Conservation (phyloP, 1,140 invertebrate species). For the Adelges cooleyi region DNA sequence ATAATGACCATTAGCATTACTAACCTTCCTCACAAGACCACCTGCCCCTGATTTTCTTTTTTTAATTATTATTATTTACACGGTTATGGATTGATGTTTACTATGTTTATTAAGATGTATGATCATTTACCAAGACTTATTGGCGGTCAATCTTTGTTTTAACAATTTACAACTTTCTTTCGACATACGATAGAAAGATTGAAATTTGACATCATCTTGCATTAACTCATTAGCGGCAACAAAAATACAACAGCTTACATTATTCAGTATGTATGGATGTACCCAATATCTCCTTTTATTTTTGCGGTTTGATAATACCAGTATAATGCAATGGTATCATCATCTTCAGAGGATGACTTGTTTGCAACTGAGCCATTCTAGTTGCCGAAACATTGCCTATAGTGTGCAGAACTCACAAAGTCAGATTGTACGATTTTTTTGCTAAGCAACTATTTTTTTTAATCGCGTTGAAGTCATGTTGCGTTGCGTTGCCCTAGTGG, state of each 20-base stretch:
- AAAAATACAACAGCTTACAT: neutral
- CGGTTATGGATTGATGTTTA: too few relatives aligned
- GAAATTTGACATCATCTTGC: neutral
- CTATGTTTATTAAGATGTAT: too few relatives aligned
- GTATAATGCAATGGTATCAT: neutral
- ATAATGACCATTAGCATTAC: too few relatives aligned
- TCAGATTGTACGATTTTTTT: neutral
- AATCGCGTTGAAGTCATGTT: neutral
- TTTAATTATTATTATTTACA: too few relatives aligned
- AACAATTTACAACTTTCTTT: too few relatives aligned
- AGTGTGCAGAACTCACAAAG: neutral
- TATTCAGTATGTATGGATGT: neutral
- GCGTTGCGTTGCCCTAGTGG: neutral
- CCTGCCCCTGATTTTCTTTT: too few relatives aligned
- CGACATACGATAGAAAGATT: neutral
- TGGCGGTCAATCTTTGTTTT: too few relatives aligned
- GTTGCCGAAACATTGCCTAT: neutral
- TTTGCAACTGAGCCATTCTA: neutral
- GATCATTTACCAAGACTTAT: too few relatives aligned
- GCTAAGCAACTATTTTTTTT: neutral
- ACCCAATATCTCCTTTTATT: too few relatives aligned
- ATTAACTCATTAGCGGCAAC: conserved; percentile 7
- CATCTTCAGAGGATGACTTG: neutral
- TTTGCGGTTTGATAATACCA: neutral
- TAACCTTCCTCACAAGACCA: too few relatives aligned